Evolutionary conservation across 2,888 invertebrate species (phyloP).

Genomic region (Cheilosia grossa): DNA sequence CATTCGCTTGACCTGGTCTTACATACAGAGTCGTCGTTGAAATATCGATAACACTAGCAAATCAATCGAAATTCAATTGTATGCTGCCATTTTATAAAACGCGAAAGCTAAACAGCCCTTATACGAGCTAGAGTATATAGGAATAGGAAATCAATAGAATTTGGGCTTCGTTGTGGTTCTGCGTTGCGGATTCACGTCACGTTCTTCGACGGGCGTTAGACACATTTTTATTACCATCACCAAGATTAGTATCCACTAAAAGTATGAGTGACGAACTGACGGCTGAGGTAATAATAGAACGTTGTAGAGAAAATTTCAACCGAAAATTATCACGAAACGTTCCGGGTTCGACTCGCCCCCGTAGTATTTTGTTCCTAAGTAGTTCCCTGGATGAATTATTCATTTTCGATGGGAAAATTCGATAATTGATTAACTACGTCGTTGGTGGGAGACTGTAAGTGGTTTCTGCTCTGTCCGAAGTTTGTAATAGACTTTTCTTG

Average conservation of each 20-base stretch:
- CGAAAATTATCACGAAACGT: conserved; percentile 25
- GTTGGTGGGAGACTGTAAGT: conserved; percentile 23
- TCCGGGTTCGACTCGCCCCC: neutral
- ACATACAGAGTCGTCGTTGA: neutral
- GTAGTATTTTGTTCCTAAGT: conserved; percentile 13
- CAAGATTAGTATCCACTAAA: conserved; percentile 25
- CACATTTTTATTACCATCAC: conserved; percentile 52
- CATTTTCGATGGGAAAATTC: conserved; percentile 44
- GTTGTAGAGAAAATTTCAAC: conserved; percentile 36
- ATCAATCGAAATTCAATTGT: conserved; percentile 51
- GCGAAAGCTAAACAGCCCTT: conserved; percentile 26
- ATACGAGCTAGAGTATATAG: conserved; percentile 13
- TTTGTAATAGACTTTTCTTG: conserved; percentile 2
- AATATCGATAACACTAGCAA: conserved; percentile 32
- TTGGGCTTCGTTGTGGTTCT: conserved; percentile 16
- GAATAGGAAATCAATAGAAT: conserved; percentile 61
- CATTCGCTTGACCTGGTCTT: no score
- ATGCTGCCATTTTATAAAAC: conserved; percentile 16
- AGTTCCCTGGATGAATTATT: conserved; percentile 65
- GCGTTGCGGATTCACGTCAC: conserved; percentile 55
- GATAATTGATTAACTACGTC: conserved; percentile 65
- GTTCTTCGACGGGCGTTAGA: conserved; percentile 53
- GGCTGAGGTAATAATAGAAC: neutral
- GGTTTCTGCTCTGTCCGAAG: conserved; percentile 10
- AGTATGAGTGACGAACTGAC: conserved; percentile 25